Percentiles rank a stretch among this genome's conserved stretches.
Evolutionary conservation across 2,888 invertebrate species (phyloP).

Genomic region (Chydorus sphaericus): DNA sequence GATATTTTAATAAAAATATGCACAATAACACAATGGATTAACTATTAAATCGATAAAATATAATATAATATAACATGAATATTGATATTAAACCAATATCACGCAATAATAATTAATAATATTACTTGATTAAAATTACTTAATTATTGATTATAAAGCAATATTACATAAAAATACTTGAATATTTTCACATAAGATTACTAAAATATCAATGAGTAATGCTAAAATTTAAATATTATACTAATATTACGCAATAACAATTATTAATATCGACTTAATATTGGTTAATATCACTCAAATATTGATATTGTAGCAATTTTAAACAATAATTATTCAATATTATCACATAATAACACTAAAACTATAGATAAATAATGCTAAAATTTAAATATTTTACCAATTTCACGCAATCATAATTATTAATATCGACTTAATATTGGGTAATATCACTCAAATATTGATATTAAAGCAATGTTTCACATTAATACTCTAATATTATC

Average conservation of each 20-base stretch:
- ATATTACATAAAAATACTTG: neutral
- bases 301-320: neutral
- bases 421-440: neutral
- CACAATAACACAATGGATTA: neutral
- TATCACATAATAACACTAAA: too few species aligned
- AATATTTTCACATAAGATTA: neutral
- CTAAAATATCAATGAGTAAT: neutral
- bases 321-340: slow-evolving; percentile 8
- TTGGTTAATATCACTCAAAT: neutral
- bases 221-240: neutral
- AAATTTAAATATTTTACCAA: neutral
- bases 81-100: too few species aligned
- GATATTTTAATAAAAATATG: neutral
- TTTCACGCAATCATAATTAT: neutral
- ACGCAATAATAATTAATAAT: too few species aligned
- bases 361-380: too few species aligned
- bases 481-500: neutral
- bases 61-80: neutral
- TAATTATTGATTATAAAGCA: neutral
- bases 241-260: neutral
- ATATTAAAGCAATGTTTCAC: neutral
- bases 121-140: neutral
- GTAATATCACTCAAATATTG: neutral
- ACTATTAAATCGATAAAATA: neutral
- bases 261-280: too few species aligned